phyloP scores from a whole-genome alignment of 92 coral and sea anemone genomes.

The Blastomussa wellsi region DNA sequence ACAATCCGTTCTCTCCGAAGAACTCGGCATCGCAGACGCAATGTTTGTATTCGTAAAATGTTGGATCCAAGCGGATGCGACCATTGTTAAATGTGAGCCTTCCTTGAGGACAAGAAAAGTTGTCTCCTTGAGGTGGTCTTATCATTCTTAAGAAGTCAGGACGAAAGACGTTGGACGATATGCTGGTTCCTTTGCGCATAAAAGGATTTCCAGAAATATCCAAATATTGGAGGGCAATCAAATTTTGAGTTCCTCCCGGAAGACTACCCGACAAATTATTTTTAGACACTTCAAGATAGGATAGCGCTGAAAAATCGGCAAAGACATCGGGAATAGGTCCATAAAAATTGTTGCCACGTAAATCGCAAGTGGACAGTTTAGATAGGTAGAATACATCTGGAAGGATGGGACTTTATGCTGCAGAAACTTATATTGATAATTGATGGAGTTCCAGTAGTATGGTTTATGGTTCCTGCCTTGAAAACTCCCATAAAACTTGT shows the following conservation, averaged over 20 bases:
- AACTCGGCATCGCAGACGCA: slow-evolving; percentile 65
- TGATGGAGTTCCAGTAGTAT: neutral
- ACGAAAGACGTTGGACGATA: neutral
- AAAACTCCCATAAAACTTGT: slow-evolving; percentile 36
- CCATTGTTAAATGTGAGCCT: slow-evolving; percentile 58
- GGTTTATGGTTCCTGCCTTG: no score
- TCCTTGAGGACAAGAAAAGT: slow-evolving; percentile 60
- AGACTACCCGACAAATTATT: slow-evolving; percentile 54
- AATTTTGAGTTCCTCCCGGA: slow-evolving; percentile 39
- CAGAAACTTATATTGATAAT: slow-evolving; percentile 56
- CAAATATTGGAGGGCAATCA: slow-evolving; percentile 47
- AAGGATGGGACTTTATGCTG: slow-evolving; percentile 34
- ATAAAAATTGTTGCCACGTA: slow-evolving; percentile 50
- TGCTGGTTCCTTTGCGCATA: slow-evolving; percentile 33
- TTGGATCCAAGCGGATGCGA: slow-evolving; percentile 53
- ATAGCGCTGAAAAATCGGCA: slow-evolving; percentile 19
- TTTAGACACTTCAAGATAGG: slow-evolving; percentile 56
- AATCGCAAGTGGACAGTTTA: slow-evolving; percentile 26
- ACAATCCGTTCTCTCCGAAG: slow-evolving; percentile 56
- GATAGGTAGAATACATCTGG: slow-evolving; percentile 41
- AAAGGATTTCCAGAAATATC: slow-evolving; percentile 70
- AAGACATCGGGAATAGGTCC: slow-evolving; percentile 42
- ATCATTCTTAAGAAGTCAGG: slow-evolving; percentile 39
- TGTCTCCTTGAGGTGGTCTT: neutral
- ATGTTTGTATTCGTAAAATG: slow-evolving; percentile 46